A percentile compares a stretch with the other conserved stretches of the same genome.
Conservation (phyloP, 2,888 invertebrate genomes). For the Yponomeuta evonymella region DNA sequence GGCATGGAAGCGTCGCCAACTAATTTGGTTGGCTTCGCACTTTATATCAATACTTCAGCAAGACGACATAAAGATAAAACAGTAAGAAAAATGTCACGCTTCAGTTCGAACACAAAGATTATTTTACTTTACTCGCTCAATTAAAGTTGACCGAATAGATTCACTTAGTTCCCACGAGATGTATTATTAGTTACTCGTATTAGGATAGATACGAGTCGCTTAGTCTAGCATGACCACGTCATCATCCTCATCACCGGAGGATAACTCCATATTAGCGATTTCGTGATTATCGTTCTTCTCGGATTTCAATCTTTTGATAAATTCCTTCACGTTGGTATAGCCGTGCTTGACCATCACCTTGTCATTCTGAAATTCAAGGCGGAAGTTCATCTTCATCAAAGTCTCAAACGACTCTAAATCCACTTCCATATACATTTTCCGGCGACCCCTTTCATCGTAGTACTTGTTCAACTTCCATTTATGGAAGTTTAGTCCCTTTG, state of each 20-base stretch:
- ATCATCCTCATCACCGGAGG: constrained; percentile 33
- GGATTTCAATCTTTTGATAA: constrained; percentile 39
- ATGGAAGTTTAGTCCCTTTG: constrained; percentile 49
- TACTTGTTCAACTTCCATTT: constrained; percentile 40
- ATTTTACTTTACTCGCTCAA: too few relatives aligned
- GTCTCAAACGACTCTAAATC: constrained; percentile 57
- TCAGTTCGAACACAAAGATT: too few relatives aligned
- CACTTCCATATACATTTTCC: constrained; percentile 30
- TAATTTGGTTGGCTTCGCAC: too few relatives aligned
- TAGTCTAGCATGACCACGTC: constrained; percentile 30
- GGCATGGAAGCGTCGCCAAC: too few relatives aligned
- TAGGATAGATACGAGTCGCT: neutral
- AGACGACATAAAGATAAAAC: too few relatives aligned
- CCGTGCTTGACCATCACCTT: constrained; percentile 34
- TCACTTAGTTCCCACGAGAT: neutral
- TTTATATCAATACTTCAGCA: too few relatives aligned
- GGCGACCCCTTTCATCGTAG: neutral
- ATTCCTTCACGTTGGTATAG: constrained; percentile 34
- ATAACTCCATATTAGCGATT: constrained; percentile 59
- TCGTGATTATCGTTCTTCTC: constrained; percentile 53
- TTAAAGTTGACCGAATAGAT: too few relatives aligned
- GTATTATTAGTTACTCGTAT: neutral
- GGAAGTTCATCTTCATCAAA: constrained; percentile 30
- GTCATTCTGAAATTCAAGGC: constrained; percentile 23
- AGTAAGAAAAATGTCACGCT: too few relatives aligned